Evolutionary conservation across 2,113 vertebrate species (phyloP).

Genomic region (Hystrix cristata): DNA sequence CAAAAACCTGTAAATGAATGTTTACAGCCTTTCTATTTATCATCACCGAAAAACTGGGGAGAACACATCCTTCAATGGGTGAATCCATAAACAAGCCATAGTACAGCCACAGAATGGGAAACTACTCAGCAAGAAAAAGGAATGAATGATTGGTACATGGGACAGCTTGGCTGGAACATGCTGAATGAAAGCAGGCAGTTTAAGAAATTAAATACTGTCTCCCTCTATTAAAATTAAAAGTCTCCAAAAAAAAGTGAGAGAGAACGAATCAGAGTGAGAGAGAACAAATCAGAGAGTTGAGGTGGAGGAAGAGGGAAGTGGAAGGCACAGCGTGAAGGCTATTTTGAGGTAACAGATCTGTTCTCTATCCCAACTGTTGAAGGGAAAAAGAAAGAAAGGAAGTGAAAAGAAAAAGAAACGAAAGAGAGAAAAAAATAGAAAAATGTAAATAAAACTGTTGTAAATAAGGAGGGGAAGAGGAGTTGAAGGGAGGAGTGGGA

Average conservation of each 20-base stretch:
- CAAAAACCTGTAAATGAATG: neutral
- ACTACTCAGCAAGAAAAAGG: neutral
- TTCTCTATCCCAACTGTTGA: neutral
- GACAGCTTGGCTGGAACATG: neutral
- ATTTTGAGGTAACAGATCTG: neutral
- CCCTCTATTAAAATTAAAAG: constrained; percentile 9
- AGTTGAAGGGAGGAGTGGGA: no score
- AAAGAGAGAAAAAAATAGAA: no score
- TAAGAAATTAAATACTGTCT: neutral
- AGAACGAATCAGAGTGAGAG: neutral
- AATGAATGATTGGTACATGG: no score
- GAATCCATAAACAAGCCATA: neutral
- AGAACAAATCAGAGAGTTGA: neutral
- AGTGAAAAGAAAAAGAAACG: no score
- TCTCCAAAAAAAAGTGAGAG: neutral
- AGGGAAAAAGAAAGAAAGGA: no score
- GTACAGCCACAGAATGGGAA: neutral
- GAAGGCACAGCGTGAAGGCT: neutral
- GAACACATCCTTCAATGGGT: neutral
- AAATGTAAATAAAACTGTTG: no score
- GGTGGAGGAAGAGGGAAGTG: rapidly evolving
- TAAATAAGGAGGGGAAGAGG: no score
- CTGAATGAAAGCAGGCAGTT: neutral
- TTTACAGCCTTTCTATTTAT: neutral
- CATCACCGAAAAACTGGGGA: neutral